phyloP scores from a whole-genome alignment of 2,888 invertebrate species.

The Drosophila phalerata region DNA sequence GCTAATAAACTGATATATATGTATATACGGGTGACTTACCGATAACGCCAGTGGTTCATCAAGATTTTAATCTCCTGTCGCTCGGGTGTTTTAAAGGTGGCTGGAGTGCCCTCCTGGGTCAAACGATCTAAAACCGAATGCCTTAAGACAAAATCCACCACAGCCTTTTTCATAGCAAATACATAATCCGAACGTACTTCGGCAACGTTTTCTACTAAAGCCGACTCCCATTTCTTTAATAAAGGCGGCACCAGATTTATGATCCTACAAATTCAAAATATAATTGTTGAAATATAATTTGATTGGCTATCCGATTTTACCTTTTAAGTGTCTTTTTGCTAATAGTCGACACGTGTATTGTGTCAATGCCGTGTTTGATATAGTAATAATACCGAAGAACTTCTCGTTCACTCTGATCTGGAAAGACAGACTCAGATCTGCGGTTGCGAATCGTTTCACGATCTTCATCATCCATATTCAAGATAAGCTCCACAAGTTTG shows the following conservation, averaged over 20 bases:
- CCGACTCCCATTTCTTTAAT: conserved; percentile 88
- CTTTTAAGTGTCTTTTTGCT: conserved; percentile 90
- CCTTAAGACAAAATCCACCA: conserved; percentile 95
- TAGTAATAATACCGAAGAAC: conserved; percentile 95
- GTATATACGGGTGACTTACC: conserved; percentile 66
- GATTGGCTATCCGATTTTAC: conserved; percentile 79
- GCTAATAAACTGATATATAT: too few species aligned
- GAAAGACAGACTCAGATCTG: conserved; percentile 84
- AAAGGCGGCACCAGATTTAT: conserved; percentile 88
- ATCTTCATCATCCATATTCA: conserved; percentile 86
- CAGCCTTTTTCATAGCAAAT: conserved; percentile 95
- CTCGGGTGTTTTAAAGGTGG: conserved; percentile 65
- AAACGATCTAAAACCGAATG: conserved; percentile 87
- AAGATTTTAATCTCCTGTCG: conserved; percentile 88
- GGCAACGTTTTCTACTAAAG: conserved; percentile 88
- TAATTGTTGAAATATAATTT: neutral
- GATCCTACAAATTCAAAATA: conserved; percentile 86
- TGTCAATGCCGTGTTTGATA: conserved; percentile 95
- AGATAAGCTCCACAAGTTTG: conserved; percentile 91
- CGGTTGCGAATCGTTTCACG: conserved; percentile 63
- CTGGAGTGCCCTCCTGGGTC: conserved; percentile 61
- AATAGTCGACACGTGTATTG: conserved; percentile 94
- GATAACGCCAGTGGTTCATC: conserved; percentile 89
- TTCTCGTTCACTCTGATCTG: conserved; percentile 89
- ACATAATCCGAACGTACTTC: conserved; percentile 95